Evolutionary conservation across 53 echinoderm and acorn worm genomes (phyloP), one percentile per base, ranked within the genome.

Genomic region (Apostichopus leukothele): DNA sequence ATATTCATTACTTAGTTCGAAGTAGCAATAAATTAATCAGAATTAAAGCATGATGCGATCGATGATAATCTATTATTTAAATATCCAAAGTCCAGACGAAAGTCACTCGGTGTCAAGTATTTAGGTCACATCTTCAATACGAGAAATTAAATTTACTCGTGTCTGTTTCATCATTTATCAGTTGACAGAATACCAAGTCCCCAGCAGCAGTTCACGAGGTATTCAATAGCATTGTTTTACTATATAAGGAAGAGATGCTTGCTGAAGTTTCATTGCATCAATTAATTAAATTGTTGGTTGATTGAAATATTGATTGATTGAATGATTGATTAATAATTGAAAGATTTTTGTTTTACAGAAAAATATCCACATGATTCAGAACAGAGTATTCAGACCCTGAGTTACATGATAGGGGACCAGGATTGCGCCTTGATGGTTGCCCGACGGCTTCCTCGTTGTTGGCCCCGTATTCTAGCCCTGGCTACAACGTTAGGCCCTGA

Each of bases 291-390:
- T 39, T 39, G 39, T 39, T 39, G 39, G 39, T 39, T 25, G 74
- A 25, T 74, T 25, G 74, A 14, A 74, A 74, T 16, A 67, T 74
- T 74, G 14, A 8, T 7, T 19, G 7, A 7, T 74, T 25, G 21
- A 74, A 11, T 74, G 74, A 25, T 22, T 74, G 14, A 19, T 74
- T 74, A 7, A 74, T 22, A 39, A 39, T 75, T 25, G 75, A 39
- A 10, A 13, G 23, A 25, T 75, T 39, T 76, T 9, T 52, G 12
- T 21, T 27, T 7, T 76, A 67, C 67, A 85, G 85, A 85, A 5
- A 85, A 85, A 67, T 85, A 85, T 60, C 85, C 85, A 5, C 67
- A 85, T 66, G 85, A 85, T 50, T 85, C 67, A 21, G 85, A 85
- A 50, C 5, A 85, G 85, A 85, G 85, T 14, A 85, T 85, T 16